These are phyloP conservation scores for Montipora capricornis DNA, from an alignment of 64 coral and sea anemone species.

Conservation along the genomic window DNA sequence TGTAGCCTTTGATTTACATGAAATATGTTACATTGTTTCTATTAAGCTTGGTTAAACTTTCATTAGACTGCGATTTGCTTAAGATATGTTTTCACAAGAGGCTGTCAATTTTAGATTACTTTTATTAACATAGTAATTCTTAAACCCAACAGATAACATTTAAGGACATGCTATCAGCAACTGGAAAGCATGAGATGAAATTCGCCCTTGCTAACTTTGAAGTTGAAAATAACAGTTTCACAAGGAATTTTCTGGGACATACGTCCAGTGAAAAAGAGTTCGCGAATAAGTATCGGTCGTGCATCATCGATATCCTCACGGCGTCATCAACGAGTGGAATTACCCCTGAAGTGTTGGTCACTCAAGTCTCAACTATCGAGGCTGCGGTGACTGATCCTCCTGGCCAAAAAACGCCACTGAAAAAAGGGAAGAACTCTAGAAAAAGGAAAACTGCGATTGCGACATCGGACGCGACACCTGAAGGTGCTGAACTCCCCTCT, in stretches of 20 bases:
- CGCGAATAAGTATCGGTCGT: not conserved
- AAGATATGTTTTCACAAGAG: no score
- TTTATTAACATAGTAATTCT: not conserved
- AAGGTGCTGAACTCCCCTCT: slow-evolving; percentile 1
- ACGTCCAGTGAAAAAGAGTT: not conserved
- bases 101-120: not conserved
- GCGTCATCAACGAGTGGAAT: no score
- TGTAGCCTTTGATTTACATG: not conserved
- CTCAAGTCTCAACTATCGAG: no score
- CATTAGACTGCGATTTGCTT: no score
- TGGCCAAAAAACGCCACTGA: not conserved
- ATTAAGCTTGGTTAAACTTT: no score
- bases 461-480: no score
- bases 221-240: not conserved
- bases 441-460: not conserved
- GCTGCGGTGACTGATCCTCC: no score
- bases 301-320: no score
- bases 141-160: not conserved
- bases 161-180: not conserved
- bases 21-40: not conserved
- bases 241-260: not conserved
- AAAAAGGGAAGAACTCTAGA: not conserved
- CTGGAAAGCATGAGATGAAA: not conserved
- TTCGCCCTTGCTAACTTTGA: not conserved
- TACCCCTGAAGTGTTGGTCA: no score